Conservation (phyloP, 37 sponge, comb jelly and placozoan genomes). For the Diacarnus erythraeanus region DNA sequence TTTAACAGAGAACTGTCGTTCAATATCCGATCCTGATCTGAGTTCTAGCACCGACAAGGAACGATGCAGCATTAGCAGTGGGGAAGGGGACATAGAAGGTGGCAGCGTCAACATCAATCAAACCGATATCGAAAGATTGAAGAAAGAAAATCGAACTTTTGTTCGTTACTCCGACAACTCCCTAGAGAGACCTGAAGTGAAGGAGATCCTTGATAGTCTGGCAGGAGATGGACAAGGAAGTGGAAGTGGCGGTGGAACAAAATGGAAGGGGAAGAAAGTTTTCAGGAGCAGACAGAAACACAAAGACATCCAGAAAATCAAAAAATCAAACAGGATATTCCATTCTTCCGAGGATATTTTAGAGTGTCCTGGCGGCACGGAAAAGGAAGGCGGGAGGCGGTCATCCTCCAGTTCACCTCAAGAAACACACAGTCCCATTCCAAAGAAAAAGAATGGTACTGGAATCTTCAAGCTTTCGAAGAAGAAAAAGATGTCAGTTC, state of each 20-base stretch:
- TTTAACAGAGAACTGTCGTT: background rate
- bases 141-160: background rate
- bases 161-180: background rate
- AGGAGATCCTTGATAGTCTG: background rate
- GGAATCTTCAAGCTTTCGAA: background rate
- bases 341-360: conserved; percentile 5
- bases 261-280: background rate
- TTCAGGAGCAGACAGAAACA: background rate
- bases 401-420: conserved; percentile 19
- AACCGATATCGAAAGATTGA: background rate
- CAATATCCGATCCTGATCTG: conserved; percentile 42
- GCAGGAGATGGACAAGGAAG: background rate
- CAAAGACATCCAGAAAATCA: background rate
- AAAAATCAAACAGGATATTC: background rate
- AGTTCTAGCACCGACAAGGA: background rate
- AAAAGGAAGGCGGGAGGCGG: background rate
- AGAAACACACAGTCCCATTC: background rate
- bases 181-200: background rate
- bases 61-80: background rate
- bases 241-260: background rate
- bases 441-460: conserved; percentile 2
- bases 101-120: conserved; percentile 1
- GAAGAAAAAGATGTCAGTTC: background rate
- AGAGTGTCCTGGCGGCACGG: background rate
- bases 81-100: background rate